phyloP scores from a whole-genome alignment of 2,797 vertebrate species.

The Heliangelus exortis region DNA sequence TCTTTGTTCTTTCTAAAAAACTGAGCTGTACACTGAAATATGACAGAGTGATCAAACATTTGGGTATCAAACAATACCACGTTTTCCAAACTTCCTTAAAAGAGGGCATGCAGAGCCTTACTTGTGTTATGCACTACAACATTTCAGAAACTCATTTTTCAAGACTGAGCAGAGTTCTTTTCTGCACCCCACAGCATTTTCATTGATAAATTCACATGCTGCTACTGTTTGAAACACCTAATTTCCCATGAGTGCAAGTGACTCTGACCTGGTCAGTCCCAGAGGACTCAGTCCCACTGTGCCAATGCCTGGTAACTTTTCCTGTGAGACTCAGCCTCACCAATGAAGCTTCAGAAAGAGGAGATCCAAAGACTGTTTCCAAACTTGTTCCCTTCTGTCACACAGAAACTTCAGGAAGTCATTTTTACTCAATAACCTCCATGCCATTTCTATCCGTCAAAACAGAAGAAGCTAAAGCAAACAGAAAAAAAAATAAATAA shows the following conservation, averaged over 20 bases:
- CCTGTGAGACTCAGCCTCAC: not conserved
- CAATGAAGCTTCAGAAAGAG: not conserved
- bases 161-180: not conserved
- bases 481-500: not conserved
- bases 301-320: not conserved
- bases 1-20: no score
- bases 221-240: not conserved
- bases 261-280: not conserved
- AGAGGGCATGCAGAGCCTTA: fast-evolving
- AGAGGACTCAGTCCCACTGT: not conserved
- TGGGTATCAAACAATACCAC: not conserved
- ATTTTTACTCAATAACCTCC: constrained; percentile 16
- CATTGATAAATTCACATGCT: not conserved
- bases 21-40: no score
- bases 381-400: not conserved
- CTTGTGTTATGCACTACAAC: not conserved
- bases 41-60: not conserved
- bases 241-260: not conserved
- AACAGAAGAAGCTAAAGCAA: not conserved
- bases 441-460: not conserved
- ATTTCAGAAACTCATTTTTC: not conserved
- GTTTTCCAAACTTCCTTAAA: not conserved
- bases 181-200: not conserved
- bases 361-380: not conserved
- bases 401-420: not conserved